Evolutionary conservation across 2,888 invertebrate species (phyloP), one percentile per base, ranked within the genome.

Genomic region (Meiosimyza platycephala): DNA sequence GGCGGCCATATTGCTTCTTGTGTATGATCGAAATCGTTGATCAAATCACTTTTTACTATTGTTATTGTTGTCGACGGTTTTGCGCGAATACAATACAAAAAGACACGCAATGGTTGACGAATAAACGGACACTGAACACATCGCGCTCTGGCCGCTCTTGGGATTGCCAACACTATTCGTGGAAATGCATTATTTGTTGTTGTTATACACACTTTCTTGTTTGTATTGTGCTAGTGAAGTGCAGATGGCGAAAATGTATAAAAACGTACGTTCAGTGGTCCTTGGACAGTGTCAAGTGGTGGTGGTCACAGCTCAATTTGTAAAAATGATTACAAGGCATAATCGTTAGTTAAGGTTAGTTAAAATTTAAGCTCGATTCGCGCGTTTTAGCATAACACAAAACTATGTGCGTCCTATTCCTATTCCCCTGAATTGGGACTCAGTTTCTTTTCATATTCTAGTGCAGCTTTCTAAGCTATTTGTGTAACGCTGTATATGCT

Each of bases 1-100:
- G 85, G 83, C 83, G 82, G 85, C 85, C 85, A 85, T 85, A 81
- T 85, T 85, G 83, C 80, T 84, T 83, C 80, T 78, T 74, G 72
- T 74, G 52, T 67, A 54, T 33, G 55, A 64, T 72, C 55, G 60
- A 28, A 62, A 71, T 75, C 55, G 75, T 71, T 75, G 77, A 77
- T 63, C 68, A 18, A 76, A 77, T 77, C 77, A 77, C 74, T 77
- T 71, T 74, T 75, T 73, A 33, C 57, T 73, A 40, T 71, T 60
- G 68, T 78, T 48, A 68, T 57, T 75, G 54, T 73, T 68, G 68
- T 72, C 68, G 57, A 67, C 72, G 69, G 66, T 76, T n/a, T 70
- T 68, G 59, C 50, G 15, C 67, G 47, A 59, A 48, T 16, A 6
- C n/a, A 55, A 60, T 72, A 72, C 52, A 74, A 74, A 72, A 67